These are phyloP conservation scores for Bubo scandiacus DNA, from an alignment of 2,113 vertebrate species.

Conservation along the genomic window DNA sequence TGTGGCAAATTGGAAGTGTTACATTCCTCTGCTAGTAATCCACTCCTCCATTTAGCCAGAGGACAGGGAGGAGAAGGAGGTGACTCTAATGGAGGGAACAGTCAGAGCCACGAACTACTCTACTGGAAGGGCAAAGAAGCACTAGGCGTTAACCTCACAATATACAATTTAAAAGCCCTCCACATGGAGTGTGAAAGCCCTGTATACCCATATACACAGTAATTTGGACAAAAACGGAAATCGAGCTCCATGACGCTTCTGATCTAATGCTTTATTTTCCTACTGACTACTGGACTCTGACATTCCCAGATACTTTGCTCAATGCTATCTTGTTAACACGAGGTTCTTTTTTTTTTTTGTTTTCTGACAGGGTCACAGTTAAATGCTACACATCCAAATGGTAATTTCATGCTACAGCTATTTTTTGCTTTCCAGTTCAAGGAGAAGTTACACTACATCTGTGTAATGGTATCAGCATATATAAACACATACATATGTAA, in stretches of 20 bases:
- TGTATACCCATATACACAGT: not conserved
- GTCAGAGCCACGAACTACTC: not conserved
- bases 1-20: conserved; percentile 3
- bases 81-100: not conserved
- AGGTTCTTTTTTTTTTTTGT: not conserved
- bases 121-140: not conserved
- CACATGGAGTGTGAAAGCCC: not conserved
- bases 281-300: not conserved
- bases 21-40: conserved; percentile 25
- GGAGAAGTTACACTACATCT: not conserved
- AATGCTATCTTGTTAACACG: not conserved
- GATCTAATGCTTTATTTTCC: not conserved
- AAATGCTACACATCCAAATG: not conserved
- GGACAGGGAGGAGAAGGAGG: conserved; percentile 51
- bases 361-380: not conserved
- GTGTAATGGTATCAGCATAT: not conserved
- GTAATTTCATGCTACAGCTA: not conserved
- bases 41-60: conserved; percentile 57
- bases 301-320: not conserved
- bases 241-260: not conserved
- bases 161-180: not conserved
- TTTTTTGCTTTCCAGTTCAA: not conserved
- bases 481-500: not conserved
- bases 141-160: not conserved
- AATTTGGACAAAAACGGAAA: not conserved